These are phyloP conservation scores for Numida meleagris DNA, from an alignment of 2,113 vertebrate genomes.

Conservation along the genomic window DNA sequence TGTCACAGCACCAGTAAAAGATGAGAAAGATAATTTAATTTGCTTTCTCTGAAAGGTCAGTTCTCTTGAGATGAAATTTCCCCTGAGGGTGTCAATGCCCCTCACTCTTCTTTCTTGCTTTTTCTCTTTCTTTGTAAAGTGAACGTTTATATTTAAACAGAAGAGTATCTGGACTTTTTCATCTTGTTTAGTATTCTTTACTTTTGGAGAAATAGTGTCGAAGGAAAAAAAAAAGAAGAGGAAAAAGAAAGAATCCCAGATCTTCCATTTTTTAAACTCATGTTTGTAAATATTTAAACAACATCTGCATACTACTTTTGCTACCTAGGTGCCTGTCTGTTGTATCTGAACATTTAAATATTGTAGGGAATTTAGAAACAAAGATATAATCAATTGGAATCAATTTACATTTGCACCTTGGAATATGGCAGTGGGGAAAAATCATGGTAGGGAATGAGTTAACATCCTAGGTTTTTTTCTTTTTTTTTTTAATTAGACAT, in stretches of 20 bases:
- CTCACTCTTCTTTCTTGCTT: constrained; percentile 37
- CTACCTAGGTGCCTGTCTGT: background rate
- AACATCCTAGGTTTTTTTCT: background rate
- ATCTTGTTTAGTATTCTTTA: background rate
- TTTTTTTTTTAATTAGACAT: background rate
- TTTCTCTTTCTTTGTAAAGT: constrained; percentile 36
- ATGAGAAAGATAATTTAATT: constrained; percentile 85
- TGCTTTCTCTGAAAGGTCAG: constrained; percentile 82
- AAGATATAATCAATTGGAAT: background rate
- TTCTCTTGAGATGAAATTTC: constrained; percentile 79
- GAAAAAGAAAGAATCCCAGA: background rate
- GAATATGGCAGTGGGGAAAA: background rate
- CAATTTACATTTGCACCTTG: background rate
- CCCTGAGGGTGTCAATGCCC: constrained; percentile 71
- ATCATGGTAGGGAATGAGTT: background rate
- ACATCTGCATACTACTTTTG: background rate
- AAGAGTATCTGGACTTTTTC: background rate
- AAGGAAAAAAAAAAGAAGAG: background rate
- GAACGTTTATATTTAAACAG: constrained; percentile 72
- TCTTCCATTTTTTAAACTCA: constrained; percentile 26
- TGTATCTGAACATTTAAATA: background rate
- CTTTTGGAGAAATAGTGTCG: background rate
- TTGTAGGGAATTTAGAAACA: background rate
- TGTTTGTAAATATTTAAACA: constrained; percentile 43
- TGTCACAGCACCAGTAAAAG: constrained; percentile 78